These are phyloP conservation scores for Melipona bicolor DNA, from an alignment of 2,888 invertebrate species.

Conservation along the genomic window DNA sequence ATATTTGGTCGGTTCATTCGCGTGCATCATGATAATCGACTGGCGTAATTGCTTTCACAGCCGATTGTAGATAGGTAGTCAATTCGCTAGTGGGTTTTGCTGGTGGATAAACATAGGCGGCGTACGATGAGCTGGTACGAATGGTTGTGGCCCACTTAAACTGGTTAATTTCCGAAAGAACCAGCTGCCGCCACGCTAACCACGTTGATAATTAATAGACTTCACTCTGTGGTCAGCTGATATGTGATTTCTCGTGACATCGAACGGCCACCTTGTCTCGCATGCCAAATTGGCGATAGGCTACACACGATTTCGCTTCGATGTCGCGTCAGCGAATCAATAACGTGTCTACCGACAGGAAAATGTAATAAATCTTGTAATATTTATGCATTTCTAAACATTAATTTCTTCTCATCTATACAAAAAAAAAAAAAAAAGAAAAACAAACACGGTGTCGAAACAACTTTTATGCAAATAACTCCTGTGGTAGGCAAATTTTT, in stretches of 20 bases:
- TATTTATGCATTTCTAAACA: too few relatives aligned
- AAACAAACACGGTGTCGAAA: neutral
- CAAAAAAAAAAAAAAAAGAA: too few relatives aligned
- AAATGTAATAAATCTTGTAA: neutral
- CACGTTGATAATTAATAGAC: conserved; percentile 56
- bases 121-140: conserved; percentile 39
- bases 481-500: neutral
- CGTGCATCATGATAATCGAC: conserved; percentile 36
- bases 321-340: neutral
- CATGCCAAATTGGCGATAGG: neutral
- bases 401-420: too few relatives aligned
- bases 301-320: neutral
- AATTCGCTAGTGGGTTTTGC: conserved; percentile 18
- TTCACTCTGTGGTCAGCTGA: conserved; percentile 28
- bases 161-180: conserved; percentile 42
- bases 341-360: neutral
- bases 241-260: conserved; percentile 32
- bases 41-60: conserved; percentile 34
- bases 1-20: conserved; percentile 15
- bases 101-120: conserved; percentile 40
- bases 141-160: conserved; percentile 44
- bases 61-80: conserved; percentile 29
- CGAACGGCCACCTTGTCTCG: neutral
- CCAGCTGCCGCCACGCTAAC: conserved; percentile 12
- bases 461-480: neutral